Percentiles rank a stretch among this genome's conserved stretches.
Conservation (phyloP, 2,113 vertebrate genomes). For the human region DNA sequence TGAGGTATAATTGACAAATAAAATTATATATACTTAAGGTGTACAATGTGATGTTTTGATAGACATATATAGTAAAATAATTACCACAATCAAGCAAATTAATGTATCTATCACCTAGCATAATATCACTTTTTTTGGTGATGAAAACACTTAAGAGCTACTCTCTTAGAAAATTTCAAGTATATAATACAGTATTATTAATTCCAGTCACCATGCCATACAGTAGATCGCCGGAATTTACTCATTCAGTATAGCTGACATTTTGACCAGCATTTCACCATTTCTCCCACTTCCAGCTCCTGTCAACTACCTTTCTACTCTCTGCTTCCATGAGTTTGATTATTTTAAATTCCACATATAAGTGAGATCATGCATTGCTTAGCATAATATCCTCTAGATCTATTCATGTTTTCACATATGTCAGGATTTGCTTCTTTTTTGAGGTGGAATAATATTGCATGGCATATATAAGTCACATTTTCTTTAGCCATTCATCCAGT, state of each 20-base stretch:
- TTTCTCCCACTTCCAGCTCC: not conserved
- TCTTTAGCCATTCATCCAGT: not conserved
- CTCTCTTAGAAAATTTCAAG: not conserved
- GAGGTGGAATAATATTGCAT: not conserved
- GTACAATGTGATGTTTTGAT: not conserved
- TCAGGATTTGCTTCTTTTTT: not conserved
- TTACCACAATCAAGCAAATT: not conserved
- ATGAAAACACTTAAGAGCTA: not conserved
- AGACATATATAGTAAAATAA: not conserved
- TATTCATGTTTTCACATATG: not conserved
- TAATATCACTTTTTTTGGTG: not conserved
- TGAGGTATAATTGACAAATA: not conserved
- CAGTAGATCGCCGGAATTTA: not conserved
- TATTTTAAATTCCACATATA: not conserved
- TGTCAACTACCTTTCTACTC: not conserved
- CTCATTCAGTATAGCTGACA: not conserved
- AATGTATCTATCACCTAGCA: not conserved
- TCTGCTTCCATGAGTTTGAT: not conserved
- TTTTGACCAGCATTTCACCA: not conserved
- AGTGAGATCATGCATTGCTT: not conserved
- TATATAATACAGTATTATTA: not conserved
- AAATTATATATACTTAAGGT: not conserved
- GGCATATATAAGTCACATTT: not conserved
- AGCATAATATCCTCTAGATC: not conserved
- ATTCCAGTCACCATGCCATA: not conserved